Base-by-base conservation (phyloP, 2,797 vertebrate species). In the Propithecus perrieri region DNA sequence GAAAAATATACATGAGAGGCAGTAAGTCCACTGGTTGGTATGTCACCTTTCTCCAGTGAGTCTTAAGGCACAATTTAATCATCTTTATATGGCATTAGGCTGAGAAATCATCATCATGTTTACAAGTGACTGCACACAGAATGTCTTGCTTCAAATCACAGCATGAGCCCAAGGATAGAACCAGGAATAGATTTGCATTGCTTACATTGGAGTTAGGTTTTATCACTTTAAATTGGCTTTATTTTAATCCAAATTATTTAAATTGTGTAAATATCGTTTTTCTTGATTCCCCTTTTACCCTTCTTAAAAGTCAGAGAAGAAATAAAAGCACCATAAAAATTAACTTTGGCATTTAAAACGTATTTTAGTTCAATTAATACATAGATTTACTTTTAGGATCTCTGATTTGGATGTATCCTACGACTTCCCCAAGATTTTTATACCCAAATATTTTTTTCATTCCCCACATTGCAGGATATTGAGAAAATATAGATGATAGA, bases 311-410 rank as follows among this genome's bases (percentile, higher is more conserved):
- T 86, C 33, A 46, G 72, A 22, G 55, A 63, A 33, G 71, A 83
- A 86, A 86, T 61, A 38, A 86, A 94, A 93, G 28, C 17, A 43
- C n/a, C 63, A 53, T 90, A 90, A 46, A 84, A 88, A 71, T 76
- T 33, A 69, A 71, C 63, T 33, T 76, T 55, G 71, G 13, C 24
- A 53, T 83, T 63, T 57, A 89, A 89, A 85, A 85, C 92, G n/a
- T 76, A 24, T 79, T 85, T 30, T 43, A 57, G 85, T 87, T 94
- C 24, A 69, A 26, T 84, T n/a, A 80, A 22, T 75, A 11, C 33
- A 53, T 71, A 38, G 14, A 38, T 86, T 78, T 79, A 86, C 17
- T 53, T 94, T 86, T 59, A 91, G 65, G 20, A 35, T 83, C 63
- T 92, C n/a, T 93, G n/a, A 78, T 76, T 89, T 94, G 75, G 13